Evolutionary conservation across 1,140 invertebrate species (phyloP), one percentile per base, ranked within the genome.

Genomic region (Homarus americanus): DNA sequence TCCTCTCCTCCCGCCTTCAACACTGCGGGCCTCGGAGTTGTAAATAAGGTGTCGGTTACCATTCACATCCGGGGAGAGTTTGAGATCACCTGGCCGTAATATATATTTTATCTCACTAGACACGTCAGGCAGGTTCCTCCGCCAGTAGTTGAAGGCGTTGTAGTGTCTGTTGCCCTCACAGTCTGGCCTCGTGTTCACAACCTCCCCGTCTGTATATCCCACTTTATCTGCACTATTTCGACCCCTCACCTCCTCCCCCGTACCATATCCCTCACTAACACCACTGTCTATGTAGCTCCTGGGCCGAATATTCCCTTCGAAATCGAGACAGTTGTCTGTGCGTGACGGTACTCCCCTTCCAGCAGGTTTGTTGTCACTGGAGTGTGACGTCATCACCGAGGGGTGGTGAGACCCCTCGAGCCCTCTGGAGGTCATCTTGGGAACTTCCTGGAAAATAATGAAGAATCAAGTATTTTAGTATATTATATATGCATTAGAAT

Each of bases 311-410:
- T 90, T 90, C 20, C 80, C 87, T 73, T 90, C 87, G 40, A 83
- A 83, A 40, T 90, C 87, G 34, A 90, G 72, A 41, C 72, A 90
- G 80, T 53, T 38, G 72, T 58, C 49, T 20, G 17, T 44, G 28
- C 5, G 28, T 41, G 80, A 12, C 53, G 44, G 9, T 3, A 32
- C 41, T 83, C 80, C 82, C 79, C 76, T 82, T 53, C 38, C 58
- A 66, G 32, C 72, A n/a, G 87, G 87, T 90, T 90, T 90, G 87
- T 90, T 90, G 87, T 90, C 87, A 83, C 84, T 83, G 63, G 49
- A 28, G 44, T 36, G 87, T 90, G 87, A 90, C 87, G 87, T 90
- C 87, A 90, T 40, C n/a, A 0, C 44, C 20, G 87, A 90, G 87
- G 87, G 87, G 87, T 53, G 87, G 69, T 17, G 40, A 53, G 87